Base-by-base conservation (phyloP, 2,797 vertebrate species). In the Mastacembelus armatus region DNA sequence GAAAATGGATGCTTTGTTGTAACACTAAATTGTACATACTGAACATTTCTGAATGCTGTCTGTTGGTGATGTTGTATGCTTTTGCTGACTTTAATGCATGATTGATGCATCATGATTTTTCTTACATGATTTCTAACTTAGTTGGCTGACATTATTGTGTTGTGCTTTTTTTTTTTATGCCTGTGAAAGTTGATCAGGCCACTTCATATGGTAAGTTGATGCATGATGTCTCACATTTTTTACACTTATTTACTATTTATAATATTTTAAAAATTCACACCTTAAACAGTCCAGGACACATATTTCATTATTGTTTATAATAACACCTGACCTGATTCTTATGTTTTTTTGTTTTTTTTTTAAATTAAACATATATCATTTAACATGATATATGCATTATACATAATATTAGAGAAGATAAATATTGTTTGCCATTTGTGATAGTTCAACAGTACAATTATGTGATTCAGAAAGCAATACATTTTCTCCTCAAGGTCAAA, bases 171-270 rank as follows among this genome's bases (percentile, higher is more conserved):
- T 89, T 92, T 85, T 89, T n/a, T n/a, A n/a, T 74, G 89, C 78
- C 81, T 89, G 85, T 92, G 78, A 92, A 93, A 94, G 92, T 94
- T 92, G 92, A 93, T 93, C 92, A 94, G 87, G 84, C 92, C 79
- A 90, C 92, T 71, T 89, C 92, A 43, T 94, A 85, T 92, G 93
- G 93, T 94, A 93, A 93, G 94, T 94, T 75, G 86, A 72, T 83
- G 89, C 91, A 91, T 89, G 91, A 74, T 29, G 77, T 80, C 64
- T 80, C 71, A 65, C 62, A 27, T 71, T 62, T 29, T 66, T 43
- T 14, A 65, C 9, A 65, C 47, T 15, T 32, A 29, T 40, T 63
- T 5, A 45, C n/a, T 18, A 4, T 30, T 18, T 55, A 27, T 36
- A 29, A n/a, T 56, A 14, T 24, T 21, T 36, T 61, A 29, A 18